Percentiles rank a stretch among this genome's conserved stretches.
Conservation (phyloP, 1,140 invertebrate genomes). For the Pseudoatta argentina region DNA sequence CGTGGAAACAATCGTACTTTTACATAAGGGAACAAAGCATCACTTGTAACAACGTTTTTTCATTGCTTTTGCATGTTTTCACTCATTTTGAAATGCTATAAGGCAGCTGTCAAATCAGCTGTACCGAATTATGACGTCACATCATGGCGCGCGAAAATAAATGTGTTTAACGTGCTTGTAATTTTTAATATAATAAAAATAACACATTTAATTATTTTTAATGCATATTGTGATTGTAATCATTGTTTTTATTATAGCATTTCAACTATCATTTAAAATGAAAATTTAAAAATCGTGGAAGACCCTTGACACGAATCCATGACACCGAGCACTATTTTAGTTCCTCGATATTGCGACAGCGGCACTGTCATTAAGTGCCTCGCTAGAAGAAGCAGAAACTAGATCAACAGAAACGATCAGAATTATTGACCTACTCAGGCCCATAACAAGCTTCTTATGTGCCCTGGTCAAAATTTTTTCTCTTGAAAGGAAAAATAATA, state of each 20-base stretch:
- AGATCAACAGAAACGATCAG: too few species aligned
- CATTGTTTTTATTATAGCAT: background rate
- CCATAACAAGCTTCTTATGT: too few species aligned
- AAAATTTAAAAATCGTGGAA: background rate
- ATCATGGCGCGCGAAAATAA: background rate
- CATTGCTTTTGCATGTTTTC: background rate
- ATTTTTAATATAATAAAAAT: background rate
- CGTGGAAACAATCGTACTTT: background rate
- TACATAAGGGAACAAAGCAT: conserved; percentile 1
- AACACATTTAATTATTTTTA: background rate
- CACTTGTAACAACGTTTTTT: background rate
- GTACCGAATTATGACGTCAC: background rate
- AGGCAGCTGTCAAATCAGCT: background rate
- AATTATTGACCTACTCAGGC: too few species aligned
- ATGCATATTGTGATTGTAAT: background rate
- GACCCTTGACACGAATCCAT: too few species aligned
- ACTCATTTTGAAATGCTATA: background rate
- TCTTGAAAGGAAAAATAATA: too few species aligned
- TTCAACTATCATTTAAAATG: background rate
- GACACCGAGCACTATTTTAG: too few species aligned
- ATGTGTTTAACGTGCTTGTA: background rate
- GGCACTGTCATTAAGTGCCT: too few species aligned
- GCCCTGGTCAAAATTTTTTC: too few species aligned
- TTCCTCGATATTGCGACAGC: too few species aligned
- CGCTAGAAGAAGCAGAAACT: too few species aligned